Percentiles rank a stretch among this genome's conserved stretches.
phyloP scores from a whole-genome alignment of 2,797 vertebrate species.

The Hemitrygon akajei region DNA sequence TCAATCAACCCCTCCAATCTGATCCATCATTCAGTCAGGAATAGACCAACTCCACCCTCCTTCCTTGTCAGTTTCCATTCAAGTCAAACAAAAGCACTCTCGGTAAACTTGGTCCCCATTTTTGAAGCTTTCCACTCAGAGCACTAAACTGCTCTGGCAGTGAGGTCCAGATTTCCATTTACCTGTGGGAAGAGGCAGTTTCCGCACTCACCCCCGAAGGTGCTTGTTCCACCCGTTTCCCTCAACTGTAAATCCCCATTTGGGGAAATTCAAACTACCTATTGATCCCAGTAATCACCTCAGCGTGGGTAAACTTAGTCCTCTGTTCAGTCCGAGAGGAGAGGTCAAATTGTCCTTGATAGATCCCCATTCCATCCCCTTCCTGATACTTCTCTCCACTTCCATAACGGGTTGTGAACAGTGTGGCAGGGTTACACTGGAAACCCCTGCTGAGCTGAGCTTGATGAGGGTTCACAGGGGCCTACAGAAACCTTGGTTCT shows the following conservation, averaged over 20 bases:
- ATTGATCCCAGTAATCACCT: neutral
- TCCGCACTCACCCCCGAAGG: neutral
- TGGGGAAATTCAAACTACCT: neutral
- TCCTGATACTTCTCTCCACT: neutral
- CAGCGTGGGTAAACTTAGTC: neutral
- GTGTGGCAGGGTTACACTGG: no score
- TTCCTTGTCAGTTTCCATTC: neutral
- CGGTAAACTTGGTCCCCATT: no score
- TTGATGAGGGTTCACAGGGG: no score
- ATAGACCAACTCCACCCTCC: neutral
- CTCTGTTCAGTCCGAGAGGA: no score
- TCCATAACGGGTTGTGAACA: neutral
- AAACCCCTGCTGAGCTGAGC: no score
- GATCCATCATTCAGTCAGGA: neutral
- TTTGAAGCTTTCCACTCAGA: neutral
- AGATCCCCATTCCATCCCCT: neutral
- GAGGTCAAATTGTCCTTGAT: neutral
- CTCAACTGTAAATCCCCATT: no score
- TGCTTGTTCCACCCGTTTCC: no score
- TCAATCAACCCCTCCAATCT: neutral
- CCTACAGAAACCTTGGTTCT: no score
- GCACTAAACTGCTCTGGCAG: neutral
- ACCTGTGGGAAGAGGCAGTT: neutral
- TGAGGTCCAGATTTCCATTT: neutral
- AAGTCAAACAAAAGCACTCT: neutral